Percentiles rank a stretch among this genome's conserved stretches.
Conservation (phyloP, 92 coral and sea anemone genomes). For the Desmophyllum pertusum region DNA sequence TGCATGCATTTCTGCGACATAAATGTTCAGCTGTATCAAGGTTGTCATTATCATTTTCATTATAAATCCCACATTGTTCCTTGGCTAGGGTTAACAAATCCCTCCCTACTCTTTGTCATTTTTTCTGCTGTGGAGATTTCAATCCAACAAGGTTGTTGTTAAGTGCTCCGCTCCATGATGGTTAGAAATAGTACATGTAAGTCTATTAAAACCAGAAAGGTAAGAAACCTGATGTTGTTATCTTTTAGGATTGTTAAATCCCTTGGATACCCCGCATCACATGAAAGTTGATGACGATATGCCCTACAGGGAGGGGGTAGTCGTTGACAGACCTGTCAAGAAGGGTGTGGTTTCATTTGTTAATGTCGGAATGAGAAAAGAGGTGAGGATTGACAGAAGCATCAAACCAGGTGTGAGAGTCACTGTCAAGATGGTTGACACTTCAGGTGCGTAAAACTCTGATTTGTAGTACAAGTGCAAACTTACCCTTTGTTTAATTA, state of each 20-base stretch:
- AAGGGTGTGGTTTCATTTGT: conserved; percentile 86
- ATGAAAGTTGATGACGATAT: conserved; percentile 86
- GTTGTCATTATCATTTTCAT: no score
- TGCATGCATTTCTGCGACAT: no score
- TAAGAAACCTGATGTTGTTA: not conserved
- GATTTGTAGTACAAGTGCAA: no score
- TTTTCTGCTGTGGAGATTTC: no score
- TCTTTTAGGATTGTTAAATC: conserved; percentile 86
- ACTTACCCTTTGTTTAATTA: no score
- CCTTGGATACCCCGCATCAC: conserved; percentile 97
- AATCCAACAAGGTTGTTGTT: no score
- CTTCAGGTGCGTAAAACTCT: conserved; percentile 10
- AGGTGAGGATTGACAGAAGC: conserved; percentile 88
- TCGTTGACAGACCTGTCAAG: conserved; percentile 85
- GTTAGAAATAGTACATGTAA: no score
- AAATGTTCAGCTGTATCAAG: no score
- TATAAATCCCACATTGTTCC: no score
- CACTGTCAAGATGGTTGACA: conserved; percentile 79
- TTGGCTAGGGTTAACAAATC: no score
- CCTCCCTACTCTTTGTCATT: not conserved
- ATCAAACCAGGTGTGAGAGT: conserved; percentile 92
- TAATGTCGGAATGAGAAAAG: conserved; percentile 92
- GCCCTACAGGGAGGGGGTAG: conserved; percentile 93
- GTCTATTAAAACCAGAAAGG: no score
- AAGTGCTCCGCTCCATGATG: not conserved